These are phyloP conservation scores for Catamblyrhynchus diadema DNA, from an alignment of 2,797 vertebrate species.

Conservation along the genomic window DNA sequence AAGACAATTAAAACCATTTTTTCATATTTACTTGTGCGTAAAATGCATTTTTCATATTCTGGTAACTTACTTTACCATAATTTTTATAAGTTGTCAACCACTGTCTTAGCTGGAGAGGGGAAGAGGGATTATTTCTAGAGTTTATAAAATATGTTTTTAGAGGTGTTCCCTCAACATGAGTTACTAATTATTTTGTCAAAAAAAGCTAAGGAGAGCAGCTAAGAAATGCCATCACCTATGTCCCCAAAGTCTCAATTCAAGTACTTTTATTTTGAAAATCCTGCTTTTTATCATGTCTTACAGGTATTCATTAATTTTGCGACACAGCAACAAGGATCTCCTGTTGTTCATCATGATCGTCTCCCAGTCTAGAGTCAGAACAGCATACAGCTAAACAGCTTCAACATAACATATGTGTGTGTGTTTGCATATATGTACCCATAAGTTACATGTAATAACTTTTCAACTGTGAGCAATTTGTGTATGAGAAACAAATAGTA, in stretches of 20 bases:
- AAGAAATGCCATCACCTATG: background rate
- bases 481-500: background rate
- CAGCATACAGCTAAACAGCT: background rate
- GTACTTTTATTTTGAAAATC: background rate
- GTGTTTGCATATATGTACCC: background rate
- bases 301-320: conserved; percentile 76
- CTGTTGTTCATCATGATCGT: background rate
- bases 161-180: background rate
- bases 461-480: background rate
- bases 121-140: background rate
- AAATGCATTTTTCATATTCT: background rate
- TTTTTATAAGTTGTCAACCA: background rate
- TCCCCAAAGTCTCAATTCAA: background rate
- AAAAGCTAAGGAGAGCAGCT: background rate
- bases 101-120: background rate
- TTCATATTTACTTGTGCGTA: background rate
- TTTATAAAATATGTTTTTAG: background rate
- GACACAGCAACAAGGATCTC: background rate
- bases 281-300: background rate
- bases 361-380: conserved; percentile 15
- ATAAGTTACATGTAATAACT: background rate
- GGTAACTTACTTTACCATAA: background rate
- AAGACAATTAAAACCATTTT: background rate
- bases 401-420: background rate
- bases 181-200: background rate